A percentile compares a stretch with the other conserved stretches of the same genome.
Evolutionary conservation across 2,888 invertebrate genomes (phyloP).

Genomic region (Ochlodes sylvanus): DNA sequence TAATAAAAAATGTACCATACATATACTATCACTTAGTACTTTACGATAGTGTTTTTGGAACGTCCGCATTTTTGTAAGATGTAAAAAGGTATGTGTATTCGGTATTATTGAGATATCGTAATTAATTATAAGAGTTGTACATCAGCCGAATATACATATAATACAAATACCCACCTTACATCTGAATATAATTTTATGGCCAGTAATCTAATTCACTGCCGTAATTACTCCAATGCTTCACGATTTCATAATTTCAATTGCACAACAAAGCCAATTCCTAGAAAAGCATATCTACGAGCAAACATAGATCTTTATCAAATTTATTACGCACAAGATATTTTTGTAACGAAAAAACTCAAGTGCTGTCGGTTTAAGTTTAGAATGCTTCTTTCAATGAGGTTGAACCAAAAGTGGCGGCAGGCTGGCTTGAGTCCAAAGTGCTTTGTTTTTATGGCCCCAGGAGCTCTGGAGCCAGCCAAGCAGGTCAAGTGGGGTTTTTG

Average conservation of each 20-base stretch:
- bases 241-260: neutral
- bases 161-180: too few species aligned
- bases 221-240: too few species aligned
- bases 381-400: slow-evolving; percentile 76
- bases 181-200: too few species aligned
- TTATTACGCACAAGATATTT: slow-evolving; percentile 20
- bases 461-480: slow-evolving; percentile 61
- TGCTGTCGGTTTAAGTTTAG: slow-evolving; percentile 65
- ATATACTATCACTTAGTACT: too few species aligned
- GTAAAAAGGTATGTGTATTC: too few species aligned
- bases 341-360: slow-evolving; percentile 62
- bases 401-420: slow-evolving; percentile 61
- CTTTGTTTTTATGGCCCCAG: slow-evolving; percentile 73
- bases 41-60: too few species aligned
- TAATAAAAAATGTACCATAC: too few species aligned
- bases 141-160: too few species aligned
- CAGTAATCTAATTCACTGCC: too few species aligned
- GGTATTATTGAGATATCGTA: too few species aligned
- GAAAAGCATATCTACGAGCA: neutral
- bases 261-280: neutral
- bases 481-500: slow-evolving; percentile 68
- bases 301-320: slow-evolving; percentile 13
- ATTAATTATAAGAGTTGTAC: too few species aligned
- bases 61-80: too few species aligned
- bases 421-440: slow-evolving; percentile 79